Conservation (phyloP, 2,888 invertebrate species). For the Melieria crassipennis region DNA sequence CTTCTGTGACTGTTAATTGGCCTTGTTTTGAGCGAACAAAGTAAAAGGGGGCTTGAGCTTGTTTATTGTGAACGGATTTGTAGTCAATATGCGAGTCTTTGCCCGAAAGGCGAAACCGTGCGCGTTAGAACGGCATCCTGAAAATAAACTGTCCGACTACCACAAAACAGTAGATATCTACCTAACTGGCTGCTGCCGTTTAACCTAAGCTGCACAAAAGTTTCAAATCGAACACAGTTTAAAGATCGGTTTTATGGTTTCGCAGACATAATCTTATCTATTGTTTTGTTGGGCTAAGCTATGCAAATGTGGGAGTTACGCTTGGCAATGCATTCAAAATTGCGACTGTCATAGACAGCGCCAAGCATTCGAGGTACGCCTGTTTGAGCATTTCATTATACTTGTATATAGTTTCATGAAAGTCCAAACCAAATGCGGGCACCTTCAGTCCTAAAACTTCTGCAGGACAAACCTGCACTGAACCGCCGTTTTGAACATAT, state of each 20-base stretch:
- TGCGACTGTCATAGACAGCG: neutral
- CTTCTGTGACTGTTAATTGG: slow-evolving; percentile 40
- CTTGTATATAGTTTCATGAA: no score
- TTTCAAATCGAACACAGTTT: slow-evolving; percentile 19
- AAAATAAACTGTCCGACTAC: no score
- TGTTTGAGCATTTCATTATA: no score
- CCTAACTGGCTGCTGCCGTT: no score
- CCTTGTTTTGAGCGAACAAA: slow-evolving; percentile 36
- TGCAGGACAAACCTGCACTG: neutral
- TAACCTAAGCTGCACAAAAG: no score
- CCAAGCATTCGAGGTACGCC: no score
- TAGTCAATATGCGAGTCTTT: slow-evolving; percentile 5
- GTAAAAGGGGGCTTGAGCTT: slow-evolving; percentile 8
- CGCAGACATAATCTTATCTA: neutral
- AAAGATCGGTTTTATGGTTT: slow-evolving; percentile 33
- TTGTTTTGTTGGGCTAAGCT: slow-evolving; percentile 35
- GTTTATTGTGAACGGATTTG: slow-evolving; percentile 16
- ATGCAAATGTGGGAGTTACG: slow-evolving; percentile 31
- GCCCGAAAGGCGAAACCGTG: slow-evolving; percentile 11
- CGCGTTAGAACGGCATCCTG: neutral
- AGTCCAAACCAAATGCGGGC: no score
- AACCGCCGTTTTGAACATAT: neutral
- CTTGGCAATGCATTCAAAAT: slow-evolving; percentile 13
- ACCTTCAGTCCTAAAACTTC: no score
- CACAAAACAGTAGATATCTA: no score